Base-by-base conservation (phyloP, 2,888 invertebrate species). In the Caenorhabditis sinica region DNA sequence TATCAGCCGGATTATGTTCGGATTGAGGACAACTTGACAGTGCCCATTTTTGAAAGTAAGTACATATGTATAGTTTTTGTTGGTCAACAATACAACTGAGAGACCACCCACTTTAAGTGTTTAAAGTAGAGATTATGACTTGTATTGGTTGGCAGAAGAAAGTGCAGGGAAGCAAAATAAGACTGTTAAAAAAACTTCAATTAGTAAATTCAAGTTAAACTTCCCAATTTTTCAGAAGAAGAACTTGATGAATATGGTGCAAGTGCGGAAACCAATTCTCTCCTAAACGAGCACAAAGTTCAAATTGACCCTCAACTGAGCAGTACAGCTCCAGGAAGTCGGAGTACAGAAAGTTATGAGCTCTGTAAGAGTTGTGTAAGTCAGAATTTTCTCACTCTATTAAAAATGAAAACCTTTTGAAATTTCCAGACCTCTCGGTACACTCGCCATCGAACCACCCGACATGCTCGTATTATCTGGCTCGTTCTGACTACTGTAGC, bases 341-440 rank as follows among this genome's bases (percentile, higher is more conserved):
- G 60, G 15, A 60, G 28, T 11, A 56, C 49, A 9, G 74, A 77
- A n/a, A 77, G 30, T 43, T 77, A 77, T 23, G 73, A 43, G 43
- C 45, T 83, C 25, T 83, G 83, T 49, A 77, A 74, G 30, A 74
- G 66, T 63, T 83, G 83, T 77, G 83, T 83, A 25, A 82, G 82
- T 74, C 60, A 8, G 30, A 20, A 20, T 65, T n/a, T 36, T 49
- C n/a, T 49, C 17, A 6, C 11, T 25, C 53, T 3, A 20, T 49
- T 4, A n/a, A 17, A 15, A 49, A 49, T 3, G 17, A 36, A 36
- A 60, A 36, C 17, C 30, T 9, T 33, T n/a, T 60, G 33, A 1
- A 49, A 30, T 66, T 73, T 77, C n/a, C 71, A 83, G 83, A 80
- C 68, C 1, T 53, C 79, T 17, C 69, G 83, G 2, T 83, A 80